phyloP scores from a whole-genome alignment of 2,113 vertebrate species.

The Nesospiza acunhae region DNA sequence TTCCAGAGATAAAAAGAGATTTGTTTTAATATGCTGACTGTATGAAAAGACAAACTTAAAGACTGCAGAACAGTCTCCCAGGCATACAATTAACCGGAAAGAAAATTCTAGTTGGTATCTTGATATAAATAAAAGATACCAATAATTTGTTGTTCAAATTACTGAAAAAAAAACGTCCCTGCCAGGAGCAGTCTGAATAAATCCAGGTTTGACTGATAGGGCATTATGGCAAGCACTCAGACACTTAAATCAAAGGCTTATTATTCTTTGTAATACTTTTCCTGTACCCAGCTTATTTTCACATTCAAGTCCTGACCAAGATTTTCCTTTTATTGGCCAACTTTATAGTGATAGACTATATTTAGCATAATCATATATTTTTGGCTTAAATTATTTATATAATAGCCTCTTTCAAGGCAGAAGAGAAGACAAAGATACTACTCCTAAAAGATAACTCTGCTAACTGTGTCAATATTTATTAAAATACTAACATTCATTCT shows the following conservation, averaged over 20 bases:
- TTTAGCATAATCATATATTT: neutral
- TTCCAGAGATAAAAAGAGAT: neutral
- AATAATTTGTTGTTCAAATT: constrained; percentile 45
- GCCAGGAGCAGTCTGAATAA: neutral
- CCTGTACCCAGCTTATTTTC: neutral
- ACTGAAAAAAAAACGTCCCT: neutral
- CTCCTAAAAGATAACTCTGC: neutral
- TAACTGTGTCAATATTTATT: neutral
- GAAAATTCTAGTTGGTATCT: constrained; percentile 8
- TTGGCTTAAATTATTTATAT: neutral
- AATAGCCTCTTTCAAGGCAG: neutral
- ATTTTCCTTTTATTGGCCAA: neutral
- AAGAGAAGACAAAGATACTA: neutral
- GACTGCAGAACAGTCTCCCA: neutral
- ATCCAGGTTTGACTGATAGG: constrained; percentile 8
- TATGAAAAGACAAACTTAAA: neutral
- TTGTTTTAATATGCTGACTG: neutral
- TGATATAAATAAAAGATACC: constrained; percentile 53
- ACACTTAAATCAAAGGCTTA: constrained; percentile 3
- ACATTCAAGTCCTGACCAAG: neutral
- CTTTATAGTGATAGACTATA: neutral
- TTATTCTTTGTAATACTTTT: neutral
- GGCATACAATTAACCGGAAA: neutral
- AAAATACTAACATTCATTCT: neutral
- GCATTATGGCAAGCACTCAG: neutral